Conservation (phyloP, 2,113 vertebrate species). For the Lagopus muta region DNA sequence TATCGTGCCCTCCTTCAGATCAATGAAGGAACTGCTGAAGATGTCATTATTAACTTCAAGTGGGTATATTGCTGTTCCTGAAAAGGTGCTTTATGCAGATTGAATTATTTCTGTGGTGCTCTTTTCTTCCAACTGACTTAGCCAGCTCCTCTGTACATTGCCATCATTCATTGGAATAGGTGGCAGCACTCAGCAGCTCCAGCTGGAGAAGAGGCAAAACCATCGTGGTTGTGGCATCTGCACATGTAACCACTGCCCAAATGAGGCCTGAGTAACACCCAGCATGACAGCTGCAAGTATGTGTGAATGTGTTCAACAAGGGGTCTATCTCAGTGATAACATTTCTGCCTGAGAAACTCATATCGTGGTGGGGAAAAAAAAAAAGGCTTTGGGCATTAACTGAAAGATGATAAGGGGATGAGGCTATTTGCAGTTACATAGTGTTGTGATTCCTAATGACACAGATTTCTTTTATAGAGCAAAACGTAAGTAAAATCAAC, state of each 20-base stretch:
- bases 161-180: background rate
- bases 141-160: background rate
- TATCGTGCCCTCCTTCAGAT: background rate
- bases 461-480: fast-evolving
- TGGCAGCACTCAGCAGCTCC: background rate
- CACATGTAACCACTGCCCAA: background rate
- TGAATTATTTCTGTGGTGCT: background rate
- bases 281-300: fast-evolving
- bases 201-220: background rate
- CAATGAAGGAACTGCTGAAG: slow-evolving; percentile 6
- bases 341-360: background rate
- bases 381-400: background rate
- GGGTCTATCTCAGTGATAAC: background rate
- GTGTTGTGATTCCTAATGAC: background rate
- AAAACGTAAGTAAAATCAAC: background rate
- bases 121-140: background rate
- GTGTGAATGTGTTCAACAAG: background rate
- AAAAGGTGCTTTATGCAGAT: background rate
- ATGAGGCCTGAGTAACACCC: fast-evolving
- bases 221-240: fast-evolving
- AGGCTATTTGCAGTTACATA: background rate
- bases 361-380: background rate
- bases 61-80: background rate
- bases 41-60: background rate
- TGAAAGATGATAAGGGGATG: background rate